Evolutionary conservation across 2,113 vertebrate species (phyloP).

Genomic region (Otocyon megalotis): DNA sequence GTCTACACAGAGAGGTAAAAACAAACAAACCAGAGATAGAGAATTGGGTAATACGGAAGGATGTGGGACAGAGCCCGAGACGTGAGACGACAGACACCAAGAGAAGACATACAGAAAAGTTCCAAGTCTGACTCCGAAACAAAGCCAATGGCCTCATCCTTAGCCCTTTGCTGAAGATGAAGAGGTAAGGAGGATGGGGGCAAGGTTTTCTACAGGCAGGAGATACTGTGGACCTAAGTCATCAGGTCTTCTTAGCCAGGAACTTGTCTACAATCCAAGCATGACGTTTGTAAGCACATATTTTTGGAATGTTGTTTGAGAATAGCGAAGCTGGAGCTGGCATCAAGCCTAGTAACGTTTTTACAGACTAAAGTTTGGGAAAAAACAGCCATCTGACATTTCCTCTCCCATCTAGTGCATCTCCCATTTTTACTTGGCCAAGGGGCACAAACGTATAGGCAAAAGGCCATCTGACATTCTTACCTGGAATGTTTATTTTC

Average conservation of each 20-base stretch:
- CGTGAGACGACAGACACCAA: background rate
- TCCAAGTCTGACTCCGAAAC: background rate
- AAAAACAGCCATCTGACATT: background rate
- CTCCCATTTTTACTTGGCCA: background rate
- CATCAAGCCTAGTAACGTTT: background rate
- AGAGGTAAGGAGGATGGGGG: background rate
- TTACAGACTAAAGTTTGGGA: background rate
- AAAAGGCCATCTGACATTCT: slow-evolving; percentile 26
- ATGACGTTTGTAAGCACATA: rapidly evolving
- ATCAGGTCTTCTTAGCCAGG: background rate
- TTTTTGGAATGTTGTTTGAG: background rate
- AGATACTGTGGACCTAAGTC: background rate
- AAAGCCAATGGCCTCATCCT: background rate
- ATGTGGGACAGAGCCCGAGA: background rate
- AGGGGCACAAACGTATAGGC: background rate
- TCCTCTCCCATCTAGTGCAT: background rate
- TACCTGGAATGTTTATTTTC: slow-evolving; percentile 82
- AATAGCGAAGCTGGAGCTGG: background rate
- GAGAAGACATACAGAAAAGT: background rate
- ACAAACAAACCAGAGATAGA: background rate
- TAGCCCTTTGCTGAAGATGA: background rate
- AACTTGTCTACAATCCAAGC: background rate
- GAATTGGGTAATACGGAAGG: background rate
- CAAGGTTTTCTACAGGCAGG: background rate
- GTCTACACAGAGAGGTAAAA: background rate